Conservation (phyloP, 2,113 vertebrate genomes). For the Pachyramphus minor region DNA sequence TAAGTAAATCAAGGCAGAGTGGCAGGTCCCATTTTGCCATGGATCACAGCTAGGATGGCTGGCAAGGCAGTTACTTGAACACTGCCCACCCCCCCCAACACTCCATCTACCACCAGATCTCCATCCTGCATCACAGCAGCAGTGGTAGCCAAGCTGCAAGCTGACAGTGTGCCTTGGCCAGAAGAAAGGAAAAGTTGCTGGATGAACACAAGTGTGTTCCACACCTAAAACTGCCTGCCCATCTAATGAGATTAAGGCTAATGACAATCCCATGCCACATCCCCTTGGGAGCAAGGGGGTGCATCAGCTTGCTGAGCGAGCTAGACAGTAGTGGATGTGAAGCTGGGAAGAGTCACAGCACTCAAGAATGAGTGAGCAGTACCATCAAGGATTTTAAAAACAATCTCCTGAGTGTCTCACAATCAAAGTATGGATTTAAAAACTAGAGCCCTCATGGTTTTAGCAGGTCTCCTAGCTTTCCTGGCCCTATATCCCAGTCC, state of each 20-base stretch:
- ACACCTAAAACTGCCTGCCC: background rate
- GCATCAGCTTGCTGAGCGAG: background rate
- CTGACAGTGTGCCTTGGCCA: background rate
- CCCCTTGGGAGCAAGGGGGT: background rate
- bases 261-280: fast-evolving
- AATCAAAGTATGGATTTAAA: background rate
- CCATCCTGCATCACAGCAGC: background rate
- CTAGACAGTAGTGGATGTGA: fast-evolving
- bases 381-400: background rate
- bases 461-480: background rate
- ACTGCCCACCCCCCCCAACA: too few relatives aligned
- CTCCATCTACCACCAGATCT: background rate
- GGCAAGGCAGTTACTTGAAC: background rate
- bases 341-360: background rate
- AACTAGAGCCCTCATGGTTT: background rate
- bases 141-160: background rate
- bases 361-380: background rate
- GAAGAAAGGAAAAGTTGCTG: background rate
- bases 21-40: background rate
- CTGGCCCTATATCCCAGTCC: too few relatives aligned
- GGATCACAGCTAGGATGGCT: background rate
- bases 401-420: background rate
- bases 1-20: background rate
- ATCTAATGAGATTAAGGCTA: background rate
- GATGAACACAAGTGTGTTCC: background rate